Percentiles rank a stretch among this genome's conserved stretches.
These are phyloP conservation scores for Hippocampus zosterae DNA, from an alignment of 2,113 vertebrate genomes.

Conservation along the genomic window DNA sequence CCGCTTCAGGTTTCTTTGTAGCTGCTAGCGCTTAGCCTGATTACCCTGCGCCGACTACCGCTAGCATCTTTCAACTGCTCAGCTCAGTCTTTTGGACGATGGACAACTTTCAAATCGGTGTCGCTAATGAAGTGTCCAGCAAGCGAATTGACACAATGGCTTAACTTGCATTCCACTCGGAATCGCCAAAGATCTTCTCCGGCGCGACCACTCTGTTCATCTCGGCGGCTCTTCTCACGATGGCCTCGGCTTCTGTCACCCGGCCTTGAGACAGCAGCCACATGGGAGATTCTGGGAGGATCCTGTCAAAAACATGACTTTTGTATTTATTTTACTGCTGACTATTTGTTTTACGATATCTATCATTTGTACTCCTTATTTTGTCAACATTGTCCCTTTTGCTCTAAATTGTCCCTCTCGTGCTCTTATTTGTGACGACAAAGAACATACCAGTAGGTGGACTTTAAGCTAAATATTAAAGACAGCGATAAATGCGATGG, in stretches of 20 bases:
- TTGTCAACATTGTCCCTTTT: too few species aligned
- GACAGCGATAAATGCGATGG: neutral
- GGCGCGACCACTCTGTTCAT: conserved; percentile 73
- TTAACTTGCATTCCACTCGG: neutral
- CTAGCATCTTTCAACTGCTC: neutral
- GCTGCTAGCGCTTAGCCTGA: too few species aligned
- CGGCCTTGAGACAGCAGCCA: conserved; percentile 83
- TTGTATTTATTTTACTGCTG: too few species aligned
- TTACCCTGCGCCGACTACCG: neutral
- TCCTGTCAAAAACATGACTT: conserved; percentile 58
- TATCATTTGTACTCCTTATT: too few species aligned
- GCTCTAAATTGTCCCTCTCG: too few species aligned
- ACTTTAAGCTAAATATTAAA: neutral
- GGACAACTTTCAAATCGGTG: neutral
- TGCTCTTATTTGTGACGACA: neutral
- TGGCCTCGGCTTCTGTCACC: conserved; percentile 78
- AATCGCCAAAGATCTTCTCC: conserved; percentile 67
- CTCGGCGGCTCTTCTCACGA: conserved; percentile 77
- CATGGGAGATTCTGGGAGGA: conserved; percentile 85
- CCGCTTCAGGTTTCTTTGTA: too few species aligned
- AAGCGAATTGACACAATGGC: neutral
- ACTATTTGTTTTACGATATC: too few species aligned
- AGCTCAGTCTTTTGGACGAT: too few species aligned
- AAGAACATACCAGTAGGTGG: too few species aligned
- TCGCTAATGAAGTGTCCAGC: neutral